Evolutionary conservation across 2,888 invertebrate genomes (phyloP).

Genomic region (Stenichneumon culpator): DNA sequence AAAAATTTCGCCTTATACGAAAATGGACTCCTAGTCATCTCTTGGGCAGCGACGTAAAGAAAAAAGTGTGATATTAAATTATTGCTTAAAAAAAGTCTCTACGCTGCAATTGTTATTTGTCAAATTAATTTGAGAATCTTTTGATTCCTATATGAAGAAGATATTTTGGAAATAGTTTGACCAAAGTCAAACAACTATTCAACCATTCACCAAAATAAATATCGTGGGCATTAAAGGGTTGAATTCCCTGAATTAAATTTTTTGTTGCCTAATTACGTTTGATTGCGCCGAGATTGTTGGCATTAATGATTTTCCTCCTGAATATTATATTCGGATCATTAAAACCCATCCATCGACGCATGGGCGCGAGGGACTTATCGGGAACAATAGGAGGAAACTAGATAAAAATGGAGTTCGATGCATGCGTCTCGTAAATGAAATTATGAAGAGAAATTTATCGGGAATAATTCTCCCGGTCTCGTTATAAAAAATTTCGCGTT

Average conservation of each 20-base stretch:
- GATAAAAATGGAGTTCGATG: neutral
- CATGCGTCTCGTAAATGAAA: neutral
- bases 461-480: no score
- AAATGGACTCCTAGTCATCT: neutral
- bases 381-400: neutral
- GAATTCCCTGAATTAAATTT: no score
- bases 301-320: conserved; percentile 75
- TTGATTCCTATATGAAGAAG: neutral
- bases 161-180: neutral
- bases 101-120: no score
- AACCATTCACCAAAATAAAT: neutral
- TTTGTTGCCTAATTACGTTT: neutral
- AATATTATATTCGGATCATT: conserved; percentile 4
- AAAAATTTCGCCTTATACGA: neutral
- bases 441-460: no score
- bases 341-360: neutral
- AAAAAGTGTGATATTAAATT: neutral
- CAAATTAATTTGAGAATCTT: no score
- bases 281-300: conserved; percentile 62
- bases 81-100: no score
- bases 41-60: neutral
- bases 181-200: no score
- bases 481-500: neutral
- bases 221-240: no score
- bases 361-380: neutral